Conservation (phyloP, 2,888 invertebrate species). For the Rhabditoides inermis region DNA sequence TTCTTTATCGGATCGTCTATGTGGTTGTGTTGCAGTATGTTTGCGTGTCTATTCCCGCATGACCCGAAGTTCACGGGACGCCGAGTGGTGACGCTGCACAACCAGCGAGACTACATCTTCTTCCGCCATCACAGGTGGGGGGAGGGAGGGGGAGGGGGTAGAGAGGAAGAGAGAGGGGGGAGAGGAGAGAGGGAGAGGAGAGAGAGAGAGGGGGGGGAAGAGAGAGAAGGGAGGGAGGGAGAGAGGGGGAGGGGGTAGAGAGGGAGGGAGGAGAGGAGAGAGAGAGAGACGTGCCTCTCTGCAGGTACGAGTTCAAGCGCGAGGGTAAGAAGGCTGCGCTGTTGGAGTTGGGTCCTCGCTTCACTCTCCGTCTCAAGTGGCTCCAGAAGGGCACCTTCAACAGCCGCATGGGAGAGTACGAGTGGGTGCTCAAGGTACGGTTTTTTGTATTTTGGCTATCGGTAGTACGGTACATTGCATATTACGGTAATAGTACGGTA, state of each 20-base stretch:
- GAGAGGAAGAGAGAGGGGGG: too few species aligned
- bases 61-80: constrained; percentile 88
- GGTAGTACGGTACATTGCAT: not conserved
- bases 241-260: too few species aligned
- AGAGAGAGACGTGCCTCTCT: constrained; percentile 7
- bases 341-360: constrained; percentile 89
- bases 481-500: not conserved
- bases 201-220: too few species aligned
- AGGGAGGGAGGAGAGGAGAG: too few species aligned
- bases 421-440: constrained; percentile 69
- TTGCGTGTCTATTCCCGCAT: constrained; percentile 81
- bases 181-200: too few species aligned
- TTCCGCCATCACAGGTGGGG: constrained; percentile 86
- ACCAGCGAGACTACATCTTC: constrained; percentile 96
- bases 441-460: not conserved
- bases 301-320: constrained; percentile 75
- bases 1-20: too few species aligned
- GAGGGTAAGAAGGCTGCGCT: constrained; percentile 65
- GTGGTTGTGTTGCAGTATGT: too few species aligned
- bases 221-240: too few species aligned
- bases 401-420: constrained; percentile 88
- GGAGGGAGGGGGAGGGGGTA: too few species aligned
- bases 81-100: constrained; percentile 90
- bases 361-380: constrained; percentile 82
- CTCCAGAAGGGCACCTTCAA: constrained; percentile 95